Evolutionary conservation across 2,797 vertebrate genomes (phyloP).

Genomic region (Taenioides sp.): DNA sequence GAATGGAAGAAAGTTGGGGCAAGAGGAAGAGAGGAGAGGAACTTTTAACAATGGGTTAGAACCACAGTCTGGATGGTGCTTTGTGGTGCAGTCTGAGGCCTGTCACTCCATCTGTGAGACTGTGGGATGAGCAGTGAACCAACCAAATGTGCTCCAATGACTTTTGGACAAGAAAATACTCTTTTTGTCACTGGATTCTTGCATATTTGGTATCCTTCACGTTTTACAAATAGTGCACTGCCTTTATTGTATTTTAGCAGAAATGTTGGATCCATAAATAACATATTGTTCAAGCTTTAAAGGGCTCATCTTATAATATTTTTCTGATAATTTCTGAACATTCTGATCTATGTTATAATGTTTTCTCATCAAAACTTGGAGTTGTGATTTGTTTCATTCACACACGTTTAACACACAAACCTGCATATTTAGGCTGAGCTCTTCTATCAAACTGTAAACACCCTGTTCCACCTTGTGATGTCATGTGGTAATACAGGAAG

Average conservation of each 20-base stretch:
- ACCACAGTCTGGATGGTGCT: slow-evolving; percentile 38
- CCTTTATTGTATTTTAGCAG: slow-evolving; percentile 8
- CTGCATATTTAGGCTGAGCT: too few relatives aligned
- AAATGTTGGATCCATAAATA: not conserved
- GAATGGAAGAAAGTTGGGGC: slow-evolving; percentile 23
- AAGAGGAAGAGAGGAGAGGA: slow-evolving; percentile 25
- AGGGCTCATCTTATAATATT: too few relatives aligned
- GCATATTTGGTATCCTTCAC: not conserved
- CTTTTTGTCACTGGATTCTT: slow-evolving; percentile 34
- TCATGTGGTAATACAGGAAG: too few relatives aligned
- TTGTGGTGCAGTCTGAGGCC: slow-evolving; percentile 23
- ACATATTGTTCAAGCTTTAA: not conserved
- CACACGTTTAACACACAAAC: too few relatives aligned
- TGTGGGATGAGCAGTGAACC: slow-evolving; percentile 39
- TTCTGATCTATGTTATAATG: too few relatives aligned
- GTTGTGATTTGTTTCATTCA: too few relatives aligned
- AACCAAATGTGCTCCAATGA: slow-evolving; percentile 19
- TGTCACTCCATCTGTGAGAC: slow-evolving; percentile 22
- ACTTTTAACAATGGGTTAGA: slow-evolving; percentile 51
- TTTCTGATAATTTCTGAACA: too few relatives aligned
- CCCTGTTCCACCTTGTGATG: too few relatives aligned
- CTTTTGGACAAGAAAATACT: slow-evolving; percentile 36
- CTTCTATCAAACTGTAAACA: too few relatives aligned
- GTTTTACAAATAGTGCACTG: not conserved
- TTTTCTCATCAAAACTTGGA: too few relatives aligned